These are phyloP conservation scores for Wasmannia auropunctata DNA, from an alignment of 1,140 invertebrate genomes.

Conservation along the genomic window DNA sequence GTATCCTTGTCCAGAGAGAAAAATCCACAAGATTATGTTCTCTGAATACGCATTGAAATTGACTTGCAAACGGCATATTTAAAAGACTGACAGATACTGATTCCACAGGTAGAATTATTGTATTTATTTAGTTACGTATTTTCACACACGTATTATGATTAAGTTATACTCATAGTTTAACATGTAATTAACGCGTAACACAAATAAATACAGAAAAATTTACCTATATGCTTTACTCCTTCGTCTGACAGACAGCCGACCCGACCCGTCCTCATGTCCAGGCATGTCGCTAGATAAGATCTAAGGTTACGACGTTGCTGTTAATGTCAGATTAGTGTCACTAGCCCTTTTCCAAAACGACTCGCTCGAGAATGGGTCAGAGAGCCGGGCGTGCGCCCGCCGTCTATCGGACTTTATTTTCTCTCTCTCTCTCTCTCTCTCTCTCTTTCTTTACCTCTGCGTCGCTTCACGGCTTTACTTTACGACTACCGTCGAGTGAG, in stretches of 20 bases:
- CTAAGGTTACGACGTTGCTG: conserved; percentile 64
- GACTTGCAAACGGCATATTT: neutral
- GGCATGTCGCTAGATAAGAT: conserved; percentile 69
- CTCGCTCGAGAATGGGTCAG: conserved; percentile 70
- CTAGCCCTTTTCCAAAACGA: conserved; percentile 62
- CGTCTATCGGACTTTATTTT: conserved; percentile 59
- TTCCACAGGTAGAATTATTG: neutral
- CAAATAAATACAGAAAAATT: neutral
- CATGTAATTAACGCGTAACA: neutral
- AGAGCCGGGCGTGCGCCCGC: conserved; percentile 66
- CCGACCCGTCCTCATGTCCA: neutral
- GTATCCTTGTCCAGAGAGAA: neutral
- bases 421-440: conserved; percentile 6
- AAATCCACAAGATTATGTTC: conserved; percentile 21
- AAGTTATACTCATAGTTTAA: neutral
- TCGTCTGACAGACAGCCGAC: neutral
- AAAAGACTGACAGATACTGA: neutral
- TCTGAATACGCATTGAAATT: neutral
- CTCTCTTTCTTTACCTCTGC: neutral
- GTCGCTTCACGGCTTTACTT: conserved; percentile 20
- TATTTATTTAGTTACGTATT: neutral
- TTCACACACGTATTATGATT: neutral
- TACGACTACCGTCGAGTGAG: conserved; percentile 55
- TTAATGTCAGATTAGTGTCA: conserved; percentile 79
- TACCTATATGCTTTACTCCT: neutral